Evolutionary conservation across 2,797 vertebrate genomes (phyloP), one percentile per base, ranked within the genome.

Genomic region (Galagoides demidoff): DNA sequence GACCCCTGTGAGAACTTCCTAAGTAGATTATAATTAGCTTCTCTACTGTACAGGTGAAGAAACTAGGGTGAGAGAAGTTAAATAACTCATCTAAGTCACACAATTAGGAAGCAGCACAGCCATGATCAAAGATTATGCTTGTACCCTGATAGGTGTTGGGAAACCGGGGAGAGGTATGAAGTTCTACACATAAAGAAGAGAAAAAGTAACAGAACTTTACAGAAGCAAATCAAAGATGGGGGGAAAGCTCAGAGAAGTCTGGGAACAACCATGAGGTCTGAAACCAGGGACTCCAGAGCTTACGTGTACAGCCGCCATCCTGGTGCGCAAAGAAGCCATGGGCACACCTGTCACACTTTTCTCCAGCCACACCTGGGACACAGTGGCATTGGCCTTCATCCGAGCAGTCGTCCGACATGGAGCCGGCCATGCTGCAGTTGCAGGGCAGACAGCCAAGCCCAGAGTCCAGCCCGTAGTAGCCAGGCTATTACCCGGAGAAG

Each of bases 311-410:
- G 95, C 99, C 98, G 1, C 97, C 98, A 7, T 98, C 97, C 92
- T 95, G 97, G 97, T 98, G 99, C 0, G 98, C 96, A 2, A 99
- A 99, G 98, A 99, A 99, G 94, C 99, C 99, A 0, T 27, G 98
- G 29, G 98, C 97, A 96, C 99, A 99, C 34, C 7, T 98, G 95
- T 99, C 98, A 81, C 99, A 99, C 97, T 98, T 99, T 29, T 98
- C 87, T 70, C 99, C 99, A 4, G 98, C 89, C 57, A 99, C 99
- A 1, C 99, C 99, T 12, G 95, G 97, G 20, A 98, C 77, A 90
- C 99, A 99, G 95, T 78, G 98, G 96, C 99, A 99, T 91, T 85
- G 98, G 16, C 99, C 99, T 5, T 98, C 97, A 31, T 98, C 97
- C 3, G 98, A 96, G 97, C 99, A 99, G 82, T 98, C 98, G 22